Evolutionary conservation across 2,113 vertebrate species (phyloP).

Genomic region (Prochilodus magdalenae): DNA sequence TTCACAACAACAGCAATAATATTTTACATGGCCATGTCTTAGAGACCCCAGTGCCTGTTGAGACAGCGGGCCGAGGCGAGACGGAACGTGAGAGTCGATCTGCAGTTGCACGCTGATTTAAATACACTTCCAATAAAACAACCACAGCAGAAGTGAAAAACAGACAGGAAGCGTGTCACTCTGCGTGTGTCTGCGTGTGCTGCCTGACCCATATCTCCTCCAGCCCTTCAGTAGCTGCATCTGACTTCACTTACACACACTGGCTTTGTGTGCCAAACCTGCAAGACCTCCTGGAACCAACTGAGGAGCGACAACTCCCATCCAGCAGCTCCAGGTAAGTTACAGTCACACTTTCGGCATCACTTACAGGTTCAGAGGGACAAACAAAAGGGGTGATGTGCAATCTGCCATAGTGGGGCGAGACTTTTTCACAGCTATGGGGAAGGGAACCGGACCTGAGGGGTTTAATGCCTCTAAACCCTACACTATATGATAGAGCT

Average conservation of each 20-base stretch:
- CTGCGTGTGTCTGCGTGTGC: not conserved
- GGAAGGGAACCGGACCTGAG: too few relatives aligned
- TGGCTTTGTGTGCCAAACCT: not conserved
- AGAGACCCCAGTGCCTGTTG: not conserved
- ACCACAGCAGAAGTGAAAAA: conserved; percentile 57
- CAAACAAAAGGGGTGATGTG: too few relatives aligned
- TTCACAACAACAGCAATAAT: too few relatives aligned
- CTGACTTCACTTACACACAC: not conserved
- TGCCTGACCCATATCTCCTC: not conserved
- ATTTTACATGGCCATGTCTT: not conserved
- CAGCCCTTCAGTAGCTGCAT: conserved; percentile 1
- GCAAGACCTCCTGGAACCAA: not conserved
- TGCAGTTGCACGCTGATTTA: conserved; percentile 6
- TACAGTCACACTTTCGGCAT: too few relatives aligned
- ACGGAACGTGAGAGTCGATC: not conserved
- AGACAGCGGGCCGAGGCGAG: not conserved
- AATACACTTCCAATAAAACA: conserved; percentile 34
- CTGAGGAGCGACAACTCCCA: too few relatives aligned
- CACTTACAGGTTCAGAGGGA: too few relatives aligned
- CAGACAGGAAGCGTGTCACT: conserved; percentile 52
- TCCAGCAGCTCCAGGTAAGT: too few relatives aligned
- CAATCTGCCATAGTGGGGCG: too few relatives aligned
- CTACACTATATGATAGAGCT: too few relatives aligned
- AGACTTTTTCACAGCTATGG: too few relatives aligned
- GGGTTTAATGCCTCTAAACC: too few relatives aligned